Evolutionary conservation across 2,113 vertebrate genomes (phyloP).

Genomic region (Tachuris rubrigastra): DNA sequence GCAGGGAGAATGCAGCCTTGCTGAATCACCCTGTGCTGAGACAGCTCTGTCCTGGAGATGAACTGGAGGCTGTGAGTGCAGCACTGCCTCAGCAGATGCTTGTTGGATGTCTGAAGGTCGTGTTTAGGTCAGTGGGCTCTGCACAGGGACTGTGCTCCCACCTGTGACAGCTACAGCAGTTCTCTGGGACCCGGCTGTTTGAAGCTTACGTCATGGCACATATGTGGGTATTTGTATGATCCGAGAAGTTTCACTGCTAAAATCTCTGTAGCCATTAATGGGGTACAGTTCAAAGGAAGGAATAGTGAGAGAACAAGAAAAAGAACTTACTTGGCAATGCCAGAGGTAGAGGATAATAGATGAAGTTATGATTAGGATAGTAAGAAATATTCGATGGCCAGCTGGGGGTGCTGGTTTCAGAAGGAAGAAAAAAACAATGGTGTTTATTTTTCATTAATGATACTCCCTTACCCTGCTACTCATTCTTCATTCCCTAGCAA

Average conservation of each 20-base stretch:
- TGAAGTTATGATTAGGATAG: neutral
- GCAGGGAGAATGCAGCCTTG: neutral
- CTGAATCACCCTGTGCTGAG: neutral
- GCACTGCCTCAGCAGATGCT: neutral
- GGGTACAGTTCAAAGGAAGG: neutral
- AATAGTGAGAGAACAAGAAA: neutral
- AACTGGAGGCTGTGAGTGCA: neutral
- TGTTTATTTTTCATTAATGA: neutral
- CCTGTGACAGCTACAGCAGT: neutral
- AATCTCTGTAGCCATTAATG: neutral
- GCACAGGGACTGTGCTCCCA: neutral
- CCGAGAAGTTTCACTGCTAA: neutral
- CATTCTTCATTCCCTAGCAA: neutral
- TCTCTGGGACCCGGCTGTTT: neutral
- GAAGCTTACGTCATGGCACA: neutral
- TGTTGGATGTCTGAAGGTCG: accelerated
- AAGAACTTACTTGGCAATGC: neutral
- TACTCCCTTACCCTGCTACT: neutral
- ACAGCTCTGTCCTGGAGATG: neutral
- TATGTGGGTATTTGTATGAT: neutral
- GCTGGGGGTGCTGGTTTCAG: neutral
- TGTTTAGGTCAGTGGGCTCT: neutral
- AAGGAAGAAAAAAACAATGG: neutral
- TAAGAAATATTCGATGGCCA: neutral
- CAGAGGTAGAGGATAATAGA: neutral